phyloP scores from a whole-genome alignment of 2,113 vertebrate species.

The Monopterus albus region DNA sequence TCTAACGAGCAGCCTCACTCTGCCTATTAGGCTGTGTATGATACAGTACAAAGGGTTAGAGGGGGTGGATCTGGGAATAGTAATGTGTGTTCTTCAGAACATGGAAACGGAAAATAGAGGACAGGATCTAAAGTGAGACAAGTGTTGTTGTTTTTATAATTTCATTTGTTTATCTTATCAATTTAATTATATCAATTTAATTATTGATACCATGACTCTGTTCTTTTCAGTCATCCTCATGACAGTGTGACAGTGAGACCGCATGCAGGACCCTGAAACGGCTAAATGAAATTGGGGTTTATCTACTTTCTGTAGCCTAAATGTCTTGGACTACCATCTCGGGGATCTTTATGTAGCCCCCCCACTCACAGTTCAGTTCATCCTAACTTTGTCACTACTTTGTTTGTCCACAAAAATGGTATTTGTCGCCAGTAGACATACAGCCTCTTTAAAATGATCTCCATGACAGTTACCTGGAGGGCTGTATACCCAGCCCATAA shows the following conservation, averaged over 20 bases:
- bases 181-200: too few relatives aligned
- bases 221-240: background rate
- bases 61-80: conserved; percentile 1
- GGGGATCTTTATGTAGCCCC: background rate
- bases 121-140: conserved; percentile 30
- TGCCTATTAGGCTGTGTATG: conserved; percentile 34
- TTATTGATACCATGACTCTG: too few relatives aligned
- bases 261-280: too few relatives aligned
- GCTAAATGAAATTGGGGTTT: too few relatives aligned
- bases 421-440: background rate
- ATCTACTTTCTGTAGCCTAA: background rate
- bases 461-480: background rate
- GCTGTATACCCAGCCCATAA: background rate
- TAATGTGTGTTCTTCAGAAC: background rate
- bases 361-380: background rate
- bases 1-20: conserved; percentile 48
- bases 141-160: too few relatives aligned
- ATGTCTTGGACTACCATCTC: background rate
- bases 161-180: too few relatives aligned
- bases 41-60: background rate
- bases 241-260: too few relatives aligned
- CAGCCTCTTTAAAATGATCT: background rate
- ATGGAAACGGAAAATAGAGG: background rate
- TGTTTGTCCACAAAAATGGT: background rate
- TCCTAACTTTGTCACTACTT: background rate